Base-by-base conservation (phyloP, 2,797 vertebrate genomes). In the Dallia pectoralis region DNA sequence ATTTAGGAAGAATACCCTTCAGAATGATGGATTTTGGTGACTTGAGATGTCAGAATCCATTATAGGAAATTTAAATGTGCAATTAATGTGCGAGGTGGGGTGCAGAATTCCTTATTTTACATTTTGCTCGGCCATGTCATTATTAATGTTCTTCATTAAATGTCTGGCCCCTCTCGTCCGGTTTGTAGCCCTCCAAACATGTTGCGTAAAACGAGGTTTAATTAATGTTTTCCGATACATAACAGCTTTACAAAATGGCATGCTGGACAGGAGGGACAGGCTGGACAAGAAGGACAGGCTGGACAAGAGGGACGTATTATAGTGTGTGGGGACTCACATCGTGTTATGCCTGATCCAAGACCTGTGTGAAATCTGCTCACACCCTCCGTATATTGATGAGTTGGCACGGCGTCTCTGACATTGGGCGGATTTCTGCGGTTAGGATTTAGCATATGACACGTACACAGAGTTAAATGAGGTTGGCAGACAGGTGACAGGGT, bases 21-120 rank as follows among this genome's bases (percentile, higher is more conserved):
- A 92, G 88, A 93, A 93, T 94, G 92, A 94, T 93, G 89, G 93
- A 94, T 94, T 94, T 93, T 93, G 90, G 92, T 93, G 92, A 94
- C 93, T 94, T 92, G 90, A 94, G 89, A 93, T 93, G 92, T 93
- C 93, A 91, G 89, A 91, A 92, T 93, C 91, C 91, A 93, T 94
- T 93, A 93, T 89, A 89, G 81, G 85, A 91, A 91, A 92, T 93
- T 93, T 89, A 90, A 93, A 94, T 94, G 92, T 93, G 91, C 92
- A 94, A 93, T 93, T 93, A 93, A 92, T 93, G 89, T 85, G 86
- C 89, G 83, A 92, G 82, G 89, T 81, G 86, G 87, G 86, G 84
- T 89, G 82, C 86, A 86, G 82, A 88, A 89, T 91, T 90, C 81
- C 87, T 89, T 89, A 80, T 81, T 90, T 92, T 93, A 87, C 88